phyloP scores from a whole-genome alignment of 2,888 invertebrate species.

The Arctia plantaginis region DNA sequence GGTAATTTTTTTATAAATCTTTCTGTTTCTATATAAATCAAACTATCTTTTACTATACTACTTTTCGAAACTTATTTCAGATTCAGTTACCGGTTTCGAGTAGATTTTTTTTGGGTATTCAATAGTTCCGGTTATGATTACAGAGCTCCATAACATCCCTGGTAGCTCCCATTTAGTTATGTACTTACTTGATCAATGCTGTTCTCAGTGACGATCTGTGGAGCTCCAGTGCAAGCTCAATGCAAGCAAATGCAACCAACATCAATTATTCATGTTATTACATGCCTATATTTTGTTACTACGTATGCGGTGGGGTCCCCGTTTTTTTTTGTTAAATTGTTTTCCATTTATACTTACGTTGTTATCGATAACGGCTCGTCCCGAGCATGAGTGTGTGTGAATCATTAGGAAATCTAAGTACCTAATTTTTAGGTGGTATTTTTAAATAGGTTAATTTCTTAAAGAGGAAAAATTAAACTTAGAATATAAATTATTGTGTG shows the following conservation, averaged over 20 bases:
- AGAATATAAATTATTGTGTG: constrained; percentile 85
- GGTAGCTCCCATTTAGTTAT: constrained; percentile 40
- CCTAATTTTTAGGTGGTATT: constrained; percentile 79
- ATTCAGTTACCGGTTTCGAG: not conserved
- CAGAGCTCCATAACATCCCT: not conserved
- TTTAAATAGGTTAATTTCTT: constrained; percentile 79
- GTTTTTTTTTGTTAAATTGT: constrained; percentile 70
- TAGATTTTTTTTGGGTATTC: not conserved
- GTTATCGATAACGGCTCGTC: constrained; percentile 64
- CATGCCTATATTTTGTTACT: constrained; percentile 56
- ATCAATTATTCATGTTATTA: constrained; percentile 35
- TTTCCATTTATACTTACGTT: constrained; percentile 66
- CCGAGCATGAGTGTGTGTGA: constrained; percentile 74
- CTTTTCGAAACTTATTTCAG: not conserved
- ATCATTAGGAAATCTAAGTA: constrained; percentile 76
- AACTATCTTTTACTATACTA: not conserved
- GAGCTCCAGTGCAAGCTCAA: constrained; percentile 16
- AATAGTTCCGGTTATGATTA: not conserved
- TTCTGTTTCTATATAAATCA: not conserved
- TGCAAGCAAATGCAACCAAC: constrained; percentile 15
- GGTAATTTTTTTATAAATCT: not conserved
- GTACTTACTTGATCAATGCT: constrained; percentile 29
- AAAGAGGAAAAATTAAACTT: constrained; percentile 73
- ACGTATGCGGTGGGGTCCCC: constrained; percentile 53
- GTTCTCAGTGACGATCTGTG: constrained; percentile 1